phyloP scores from a whole-genome alignment of 2,888 invertebrate genomes.

The Ceraclea dissimilis region DNA sequence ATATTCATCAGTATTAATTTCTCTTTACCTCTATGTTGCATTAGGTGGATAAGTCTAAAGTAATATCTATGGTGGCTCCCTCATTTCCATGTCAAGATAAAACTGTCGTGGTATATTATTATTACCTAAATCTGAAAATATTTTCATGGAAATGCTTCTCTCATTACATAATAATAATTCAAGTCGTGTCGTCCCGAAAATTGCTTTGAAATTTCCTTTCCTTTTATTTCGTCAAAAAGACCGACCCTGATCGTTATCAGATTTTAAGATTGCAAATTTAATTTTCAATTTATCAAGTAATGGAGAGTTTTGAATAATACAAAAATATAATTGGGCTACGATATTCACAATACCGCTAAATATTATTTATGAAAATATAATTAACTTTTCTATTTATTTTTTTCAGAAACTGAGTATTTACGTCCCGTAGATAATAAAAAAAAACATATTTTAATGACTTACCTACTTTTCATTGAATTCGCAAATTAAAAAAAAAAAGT shows the following conservation, averaged over 20 bases:
- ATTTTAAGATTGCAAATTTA: constrained; percentile 2
- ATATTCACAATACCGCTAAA: not conserved
- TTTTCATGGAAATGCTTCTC: not conserved
- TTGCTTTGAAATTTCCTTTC: not conserved
- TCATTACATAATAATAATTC: not conserved
- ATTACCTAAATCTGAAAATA: not conserved
- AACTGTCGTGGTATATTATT: too few species aligned
- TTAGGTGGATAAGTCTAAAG: too few species aligned
- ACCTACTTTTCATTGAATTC: too few species aligned
- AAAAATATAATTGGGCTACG: not conserved
- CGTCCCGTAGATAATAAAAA: too few species aligned
- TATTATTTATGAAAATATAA: not conserved
- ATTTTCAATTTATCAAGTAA: constrained; percentile 1
- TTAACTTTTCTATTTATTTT: too few species aligned
- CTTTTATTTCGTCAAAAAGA: not conserved
- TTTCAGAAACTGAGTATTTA: too few species aligned
- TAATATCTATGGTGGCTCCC: too few species aligned
- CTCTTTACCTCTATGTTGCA: too few species aligned
- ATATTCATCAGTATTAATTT: too few species aligned
- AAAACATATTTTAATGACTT: too few species aligned
- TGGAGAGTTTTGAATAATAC: not conserved
- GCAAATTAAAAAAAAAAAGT: too few species aligned
- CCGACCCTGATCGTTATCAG: constrained; percentile 2
- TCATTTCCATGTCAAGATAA: too few species aligned
- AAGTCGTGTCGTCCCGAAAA: not conserved